Evolutionary conservation across 2,888 invertebrate species (phyloP), one percentile per base, ranked within the genome.

Genomic region (Ceramica pisi): DNA sequence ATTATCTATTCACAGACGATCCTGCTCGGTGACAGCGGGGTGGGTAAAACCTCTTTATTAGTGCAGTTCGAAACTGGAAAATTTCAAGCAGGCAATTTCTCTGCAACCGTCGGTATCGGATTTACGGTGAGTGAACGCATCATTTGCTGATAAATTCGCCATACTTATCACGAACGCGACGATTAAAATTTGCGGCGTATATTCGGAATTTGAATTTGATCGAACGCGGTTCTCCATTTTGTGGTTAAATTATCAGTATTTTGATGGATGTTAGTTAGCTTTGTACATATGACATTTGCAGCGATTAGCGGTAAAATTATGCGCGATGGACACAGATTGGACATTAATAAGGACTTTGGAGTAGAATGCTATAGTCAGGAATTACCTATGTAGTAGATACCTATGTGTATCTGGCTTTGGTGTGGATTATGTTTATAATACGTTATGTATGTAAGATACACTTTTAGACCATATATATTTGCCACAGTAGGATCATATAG

Each of bases 1-100:
- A 67, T 67, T 79, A 79, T 88, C 67, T 87, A 70, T 84, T 94
- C 95, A 56, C 96, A 98, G 98, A 99, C 98, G 75, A 99, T 99
- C 86, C 96, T 99, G n/a, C 97, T 99, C 46, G 99, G 99, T 1
- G 99, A 99, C 95, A 98, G 98, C 80, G 99, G 99, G 9, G 99
- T 99, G 21, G 99, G 99, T 9, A 99, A 99, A 95, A 99, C 99
- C 0, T 99, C 99, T 4, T 96, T 99, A 66, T 96, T 99, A 78
- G 99, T 99, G 44, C 98, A 99, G 95, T 99, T 99, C 92, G 99
- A 99, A 93, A 99, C 98, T 19, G 98, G 98, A 65, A 98, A 97
- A 94, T 99, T 99, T 92, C 98, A 98, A 90, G 97, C 97, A 1
- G 98, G 98, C 9, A 98, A 98, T 86, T 99, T 99, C 94, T 98